Evolutionary conservation across 2,113 vertebrate species (phyloP).

Genomic region (Serinus canaria): DNA sequence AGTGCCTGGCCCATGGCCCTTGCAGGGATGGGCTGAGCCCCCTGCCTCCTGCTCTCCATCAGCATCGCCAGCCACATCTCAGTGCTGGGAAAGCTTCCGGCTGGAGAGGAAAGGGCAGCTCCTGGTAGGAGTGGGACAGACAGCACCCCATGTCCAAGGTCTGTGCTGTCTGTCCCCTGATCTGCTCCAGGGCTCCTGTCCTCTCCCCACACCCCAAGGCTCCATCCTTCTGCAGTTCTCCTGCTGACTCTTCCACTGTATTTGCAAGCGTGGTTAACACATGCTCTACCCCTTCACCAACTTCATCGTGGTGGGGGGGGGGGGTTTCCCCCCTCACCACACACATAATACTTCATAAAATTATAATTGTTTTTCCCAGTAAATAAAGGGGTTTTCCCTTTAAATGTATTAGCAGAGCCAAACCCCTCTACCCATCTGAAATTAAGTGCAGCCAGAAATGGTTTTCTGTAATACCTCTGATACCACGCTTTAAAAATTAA

Average conservation of each 20-base stretch:
- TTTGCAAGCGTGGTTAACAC: neutral
- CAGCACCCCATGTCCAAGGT: neutral
- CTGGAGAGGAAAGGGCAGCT: neutral
- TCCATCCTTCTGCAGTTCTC: neutral
- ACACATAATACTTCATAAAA: neutral
- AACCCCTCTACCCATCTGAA: slow-evolving; percentile 2
- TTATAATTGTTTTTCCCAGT: neutral
- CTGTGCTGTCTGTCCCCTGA: rapidly evolving
- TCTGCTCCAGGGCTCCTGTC: neutral
- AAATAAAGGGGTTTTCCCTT: slow-evolving; percentile 23
- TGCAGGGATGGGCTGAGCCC: neutral
- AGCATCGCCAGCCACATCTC: rapidly evolving
- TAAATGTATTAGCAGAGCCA: neutral
- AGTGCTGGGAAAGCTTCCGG: neutral
- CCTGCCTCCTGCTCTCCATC: neutral
- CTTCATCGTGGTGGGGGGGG: neutral
- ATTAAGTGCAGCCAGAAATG: slow-evolving; percentile 57
- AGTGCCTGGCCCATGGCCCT: rapidly evolving
- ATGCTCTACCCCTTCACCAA: neutral
- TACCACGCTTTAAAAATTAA: slow-evolving; percentile 31
- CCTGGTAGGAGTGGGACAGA: rapidly evolving
- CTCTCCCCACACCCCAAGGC: neutral
- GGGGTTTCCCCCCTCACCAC: neutral
- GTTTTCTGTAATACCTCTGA: neutral
- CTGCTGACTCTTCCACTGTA: neutral